Percentiles rank a stretch among this genome's conserved stretches.
Conservation (phyloP, 2,888 invertebrate genomes). For the Cerceris ruficornis region DNA sequence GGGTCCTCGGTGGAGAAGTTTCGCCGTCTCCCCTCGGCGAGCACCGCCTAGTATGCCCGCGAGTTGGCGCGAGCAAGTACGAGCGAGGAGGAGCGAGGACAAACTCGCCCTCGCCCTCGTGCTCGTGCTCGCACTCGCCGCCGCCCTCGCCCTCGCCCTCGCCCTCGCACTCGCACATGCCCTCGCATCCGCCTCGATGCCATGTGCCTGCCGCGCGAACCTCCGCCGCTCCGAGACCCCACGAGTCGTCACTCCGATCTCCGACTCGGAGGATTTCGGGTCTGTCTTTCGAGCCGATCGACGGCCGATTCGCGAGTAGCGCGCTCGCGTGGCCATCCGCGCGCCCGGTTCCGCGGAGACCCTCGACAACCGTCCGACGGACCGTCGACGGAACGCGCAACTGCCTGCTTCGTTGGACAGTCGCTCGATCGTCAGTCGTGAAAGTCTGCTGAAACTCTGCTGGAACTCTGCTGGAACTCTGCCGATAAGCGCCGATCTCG, state of each 20-base stretch:
- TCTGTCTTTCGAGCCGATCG: slow-evolving; percentile 43
- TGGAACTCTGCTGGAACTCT: not conserved
- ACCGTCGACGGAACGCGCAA: not conserved
- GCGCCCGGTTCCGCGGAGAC: not conserved
- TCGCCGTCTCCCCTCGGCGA: too few relatives aligned
- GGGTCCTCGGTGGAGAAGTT: slow-evolving; percentile 18
- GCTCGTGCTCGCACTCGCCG: too few relatives aligned
- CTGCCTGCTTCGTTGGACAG: too few relatives aligned
- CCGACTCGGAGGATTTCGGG: slow-evolving; percentile 73
- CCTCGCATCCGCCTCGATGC: slow-evolving; percentile 48
- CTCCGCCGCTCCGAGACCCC: slow-evolving; percentile 62
- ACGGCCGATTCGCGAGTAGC: not conserved
- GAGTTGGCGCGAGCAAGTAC: not conserved
- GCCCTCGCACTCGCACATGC: slow-evolving; percentile 10
- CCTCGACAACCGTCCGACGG: not conserved
- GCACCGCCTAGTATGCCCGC: not conserved
- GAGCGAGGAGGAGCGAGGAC: slow-evolving; percentile 34
- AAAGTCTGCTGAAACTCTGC: not conserved
- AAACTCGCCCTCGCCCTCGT: not conserved
- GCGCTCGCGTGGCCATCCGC: not conserved
- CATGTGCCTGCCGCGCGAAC: slow-evolving; percentile 49
- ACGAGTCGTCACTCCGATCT: slow-evolving; percentile 76
- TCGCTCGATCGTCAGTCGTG: not conserved
- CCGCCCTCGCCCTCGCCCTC: too few relatives aligned
- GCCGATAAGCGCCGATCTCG: too few relatives aligned